phyloP scores from a whole-genome alignment of 2,888 invertebrate genomes.

The Chromoteleia sp. region DNA sequence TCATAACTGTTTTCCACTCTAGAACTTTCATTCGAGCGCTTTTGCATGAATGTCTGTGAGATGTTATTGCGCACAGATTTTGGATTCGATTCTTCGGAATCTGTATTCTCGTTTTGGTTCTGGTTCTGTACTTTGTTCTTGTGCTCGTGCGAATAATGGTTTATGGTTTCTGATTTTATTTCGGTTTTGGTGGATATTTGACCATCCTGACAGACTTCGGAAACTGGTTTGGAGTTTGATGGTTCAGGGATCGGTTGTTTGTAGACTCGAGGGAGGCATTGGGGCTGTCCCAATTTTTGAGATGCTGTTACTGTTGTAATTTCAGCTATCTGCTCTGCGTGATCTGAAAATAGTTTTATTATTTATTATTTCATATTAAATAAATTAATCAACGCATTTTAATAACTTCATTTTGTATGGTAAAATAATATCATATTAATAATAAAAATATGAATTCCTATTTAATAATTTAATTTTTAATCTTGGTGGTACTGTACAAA shows the following conservation, averaged over 20 bases:
- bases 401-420: no score
- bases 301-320: conserved; percentile 67
- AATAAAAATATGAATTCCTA: no score
- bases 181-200: conserved; percentile 52
- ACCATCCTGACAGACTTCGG: conserved; percentile 37
- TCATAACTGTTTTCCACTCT: conserved; percentile 80
- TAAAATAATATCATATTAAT: no score
- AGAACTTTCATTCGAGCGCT: conserved; percentile 77
- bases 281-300: conserved; percentile 58
- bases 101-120: conserved; percentile 63
- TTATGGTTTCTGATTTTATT: conserved; percentile 70
- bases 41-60: conserved; percentile 78
- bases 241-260: conserved; percentile 59
- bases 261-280: conserved; percentile 66
- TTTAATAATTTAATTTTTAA: no score
- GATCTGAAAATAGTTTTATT: conserved; percentile 76
- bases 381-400: no score
- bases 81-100: conserved; percentile 72
- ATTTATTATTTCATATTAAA: no score
- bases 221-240: conserved; percentile 34
- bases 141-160: conserved; percentile 76
- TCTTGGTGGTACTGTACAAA: no score
- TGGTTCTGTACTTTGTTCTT: conserved; percentile 74
- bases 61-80: conserved; percentile 76
- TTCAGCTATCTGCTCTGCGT: conserved; percentile 81